These are phyloP conservation scores for Sardinella longiceps DNA, from an alignment of 2,797 vertebrate species.

Conservation along the genomic window DNA sequence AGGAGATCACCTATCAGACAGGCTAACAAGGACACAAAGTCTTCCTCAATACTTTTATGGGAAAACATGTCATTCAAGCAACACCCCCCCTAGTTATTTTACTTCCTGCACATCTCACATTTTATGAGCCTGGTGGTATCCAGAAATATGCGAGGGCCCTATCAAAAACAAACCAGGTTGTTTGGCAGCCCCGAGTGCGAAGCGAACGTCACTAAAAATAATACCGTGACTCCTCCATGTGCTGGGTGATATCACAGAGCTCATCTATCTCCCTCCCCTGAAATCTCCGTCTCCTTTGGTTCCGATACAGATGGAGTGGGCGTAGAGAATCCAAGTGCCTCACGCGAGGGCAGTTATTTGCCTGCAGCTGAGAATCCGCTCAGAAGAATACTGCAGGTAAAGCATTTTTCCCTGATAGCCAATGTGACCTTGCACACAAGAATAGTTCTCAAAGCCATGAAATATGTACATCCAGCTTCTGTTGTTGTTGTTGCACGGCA, in stretches of 20 bases:
- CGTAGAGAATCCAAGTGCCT: constrained; percentile 67
- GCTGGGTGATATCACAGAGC: background rate
- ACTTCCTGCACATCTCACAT: background rate
- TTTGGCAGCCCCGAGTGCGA: background rate
- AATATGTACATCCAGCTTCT: constrained; percentile 33
- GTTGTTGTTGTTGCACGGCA: constrained; percentile 6
- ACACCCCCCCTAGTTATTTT: background rate
- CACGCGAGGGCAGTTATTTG: constrained; percentile 72
- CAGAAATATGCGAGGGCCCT: background rate
- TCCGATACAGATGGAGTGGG: constrained; percentile 74
- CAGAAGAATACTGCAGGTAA: constrained; percentile 82
- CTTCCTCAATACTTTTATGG: background rate
- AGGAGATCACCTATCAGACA: constrained; percentile 17
- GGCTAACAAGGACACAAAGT: background rate
- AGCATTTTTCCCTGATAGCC: constrained; percentile 53
- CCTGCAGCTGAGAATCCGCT: constrained; percentile 81
- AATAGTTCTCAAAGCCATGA: constrained; percentile 48
- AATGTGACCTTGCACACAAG: constrained; percentile 57
- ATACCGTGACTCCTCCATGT: constrained; percentile 1
- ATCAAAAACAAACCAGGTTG: constrained; percentile 17
- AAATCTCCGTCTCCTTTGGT: constrained; percentile 53
- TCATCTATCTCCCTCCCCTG: background rate
- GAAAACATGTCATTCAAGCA: background rate
- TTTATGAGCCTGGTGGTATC: background rate
- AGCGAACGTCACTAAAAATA: constrained; percentile 13